A percentile compares a stretch with the other conserved stretches of the same genome.
Conservation (phyloP, 2,888 invertebrate species). For the Cetonia aurata region DNA sequence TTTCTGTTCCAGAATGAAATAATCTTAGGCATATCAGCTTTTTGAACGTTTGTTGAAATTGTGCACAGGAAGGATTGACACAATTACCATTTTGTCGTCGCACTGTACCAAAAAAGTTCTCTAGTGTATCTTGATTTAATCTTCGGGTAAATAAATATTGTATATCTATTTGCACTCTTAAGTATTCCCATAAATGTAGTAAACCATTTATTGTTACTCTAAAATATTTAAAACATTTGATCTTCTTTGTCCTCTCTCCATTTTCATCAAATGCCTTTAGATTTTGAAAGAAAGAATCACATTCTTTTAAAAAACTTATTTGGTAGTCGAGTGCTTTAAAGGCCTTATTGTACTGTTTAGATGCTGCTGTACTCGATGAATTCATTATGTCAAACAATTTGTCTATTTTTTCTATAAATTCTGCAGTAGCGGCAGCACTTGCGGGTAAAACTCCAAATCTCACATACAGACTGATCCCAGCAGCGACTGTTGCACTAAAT, state of each 20-base stretch:
- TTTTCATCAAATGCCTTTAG: background rate
- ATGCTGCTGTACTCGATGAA: conserved; percentile 3
- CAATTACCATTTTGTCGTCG: conserved; percentile 2
- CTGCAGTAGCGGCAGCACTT: background rate
- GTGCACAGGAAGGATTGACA: background rate
- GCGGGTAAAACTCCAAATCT: conserved; percentile 11
- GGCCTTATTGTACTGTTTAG: background rate
- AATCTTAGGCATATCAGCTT: background rate
- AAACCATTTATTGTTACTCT: background rate
- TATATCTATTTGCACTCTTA: background rate
- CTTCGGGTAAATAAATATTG: background rate
- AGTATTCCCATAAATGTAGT: background rate
- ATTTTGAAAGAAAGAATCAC: background rate
- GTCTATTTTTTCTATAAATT: conserved; percentile 13
- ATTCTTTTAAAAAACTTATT: conserved; percentile 3
- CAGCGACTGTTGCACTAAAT: conserved; percentile 1
- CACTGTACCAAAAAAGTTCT: conserved; percentile 2
- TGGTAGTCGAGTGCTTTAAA: conserved; percentile 4
- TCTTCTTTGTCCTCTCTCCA: background rate
- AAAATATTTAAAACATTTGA: background rate
- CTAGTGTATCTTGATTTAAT: background rate
- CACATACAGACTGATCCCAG: conserved; percentile 3
- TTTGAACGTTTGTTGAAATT: conserved; percentile 2
- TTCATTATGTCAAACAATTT: conserved; percentile 30
- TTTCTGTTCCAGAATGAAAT: background rate